Base-by-base conservation (phyloP, 2,113 vertebrate genomes). In the Microtus ochrogaster region DNA sequence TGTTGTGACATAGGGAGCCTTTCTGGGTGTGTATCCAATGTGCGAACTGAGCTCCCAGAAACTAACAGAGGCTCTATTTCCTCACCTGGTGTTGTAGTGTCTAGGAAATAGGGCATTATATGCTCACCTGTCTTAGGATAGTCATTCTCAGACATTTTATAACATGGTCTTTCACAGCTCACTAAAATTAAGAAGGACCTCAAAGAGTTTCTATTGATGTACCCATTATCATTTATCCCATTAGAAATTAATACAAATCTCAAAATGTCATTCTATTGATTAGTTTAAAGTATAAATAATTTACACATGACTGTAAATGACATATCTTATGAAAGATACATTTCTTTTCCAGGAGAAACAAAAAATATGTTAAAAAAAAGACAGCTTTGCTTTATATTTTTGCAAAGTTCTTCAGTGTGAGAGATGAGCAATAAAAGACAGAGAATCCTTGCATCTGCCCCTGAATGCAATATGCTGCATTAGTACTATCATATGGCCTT, bases 311-410 rank as follows among this genome's bases (percentile, higher is more conserved):
- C 73, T 76, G 61, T 66, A 65, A 85, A 77, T 91, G 90, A 77
- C 13, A 47, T 61, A 85, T 88, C 76, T 83, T 61, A 77, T 83
- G 52, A 78, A 95, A 96, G 82, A 33, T 61, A 81, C 65, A 73
- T 81, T 47, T 58, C 84, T 92, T 95, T 91, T 92, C 26, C 36
- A 68, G 95, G 70, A 73, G 33, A 90, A 82, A 77, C 5, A 73
- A 91, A 82, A 39, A 14, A 63, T 79, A 72, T 36, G 14, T 49
- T 24, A 11, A 8, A 87, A 74, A 1, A 52, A 93, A 21, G 91
- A 28, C 11, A 16, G 24, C 26, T 44, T 49, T 94, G 70, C 65
- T 52, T 70, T 78, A 82, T 36, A 36, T 41, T 70, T 63, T 81
- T 95, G 66, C 63, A 90, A 89, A 63, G 13, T 30, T 84, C 39